Base-by-base conservation (phyloP, 1,140 invertebrate genomes). In the Sycophaga agraensis region DNA sequence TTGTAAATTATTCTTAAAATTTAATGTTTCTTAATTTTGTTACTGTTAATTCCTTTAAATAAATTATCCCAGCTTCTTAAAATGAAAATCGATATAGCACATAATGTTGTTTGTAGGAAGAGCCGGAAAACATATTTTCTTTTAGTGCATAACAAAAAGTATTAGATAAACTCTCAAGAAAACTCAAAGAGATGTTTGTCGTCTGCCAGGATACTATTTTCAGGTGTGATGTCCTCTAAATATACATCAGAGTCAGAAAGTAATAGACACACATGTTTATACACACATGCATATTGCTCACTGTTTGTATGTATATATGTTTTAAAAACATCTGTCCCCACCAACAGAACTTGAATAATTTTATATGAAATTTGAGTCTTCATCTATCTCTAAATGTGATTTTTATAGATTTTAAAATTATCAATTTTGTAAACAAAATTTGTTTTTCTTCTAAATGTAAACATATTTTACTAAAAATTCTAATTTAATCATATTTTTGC, bases 201-300 rank as follows among this genome's bases (percentile, higher is more conserved):
- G 53, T 59, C 57, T 68, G 64, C 67, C 70, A 70, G 63, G 26
- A 64, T 69, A 64, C 70, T 77, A 76, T 76, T 77, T 74, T 70
- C 48, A 70, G 71, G 67, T 59, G 61, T 72, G 68, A 72, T 64
- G 66, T 63, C 17, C 54, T 66, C 64, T 73, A 73, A 70, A 72
- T 75, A 70, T 73, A 69, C 45, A 66, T 69, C 35, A 61, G 50
- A 64, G 26, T 11, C 53, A 48, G 39, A 58, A 54, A 58, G 37
- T n/a, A n/a, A n/a, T n/a, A n/a, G n/a, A n/a, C n/a, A n/a, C n/a
- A n/a, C n/a, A n/a, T n/a, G n/a, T n/a, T n/a, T n/a, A n/a, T n/a
- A n/a, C n/a, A n/a, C n/a, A n/a, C n/a, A n/a, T n/a, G n/a, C n/a
- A n/a, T n/a, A n/a, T n/a, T n/a, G n/a, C n/a, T n/a, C n/a, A n/a